phyloP scores from a whole-genome alignment of 2,113 vertebrate species.

The Melanostigma gelatinosum region DNA sequence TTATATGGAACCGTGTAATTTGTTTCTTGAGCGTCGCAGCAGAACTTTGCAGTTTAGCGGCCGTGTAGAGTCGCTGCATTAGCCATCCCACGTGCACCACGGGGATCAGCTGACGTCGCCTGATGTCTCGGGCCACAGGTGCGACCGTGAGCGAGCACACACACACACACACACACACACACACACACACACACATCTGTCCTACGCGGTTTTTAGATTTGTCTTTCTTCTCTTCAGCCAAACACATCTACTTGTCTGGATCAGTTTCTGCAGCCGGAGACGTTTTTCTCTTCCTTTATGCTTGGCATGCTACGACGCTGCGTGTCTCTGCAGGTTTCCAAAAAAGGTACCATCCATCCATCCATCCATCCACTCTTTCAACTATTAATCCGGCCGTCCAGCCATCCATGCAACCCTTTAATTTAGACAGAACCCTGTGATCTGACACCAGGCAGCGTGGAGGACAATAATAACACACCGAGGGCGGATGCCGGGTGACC shows the following conservation, averaged over 20 bases:
- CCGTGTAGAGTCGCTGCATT: slow-evolving; percentile 3
- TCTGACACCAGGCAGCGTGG: slow-evolving; percentile 57
- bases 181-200: background rate
- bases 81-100: background rate
- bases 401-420: slow-evolving; percentile 62
- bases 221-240: background rate
- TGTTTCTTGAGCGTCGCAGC: slow-evolving; percentile 44
- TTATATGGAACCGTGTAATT: slow-evolving; percentile 65
- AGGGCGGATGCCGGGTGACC: slow-evolving; percentile 16
- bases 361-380: slow-evolving; percentile 67
- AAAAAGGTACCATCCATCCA: slow-evolving; percentile 60
- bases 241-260: slow-evolving; percentile 64
- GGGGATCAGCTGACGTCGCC: slow-evolving; percentile 8
- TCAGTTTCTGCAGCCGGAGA: slow-evolving; percentile 36
- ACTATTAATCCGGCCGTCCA: slow-evolving; percentile 68
- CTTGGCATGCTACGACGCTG: slow-evolving; percentile 48
- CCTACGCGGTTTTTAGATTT: background rate
- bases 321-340: slow-evolving; percentile 75
- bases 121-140: slow-evolving; percentile 12
- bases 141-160: background rate
- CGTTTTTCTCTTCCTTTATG: slow-evolving; percentile 21
- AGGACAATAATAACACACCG: slow-evolving; percentile 57
- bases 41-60: slow-evolving; percentile 37
- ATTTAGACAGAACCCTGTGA: slow-evolving; percentile 63
- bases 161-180: too few relatives aligned